Base-by-base conservation (phyloP, 2,888 invertebrate genomes). In the Thymelicus lineola region DNA sequence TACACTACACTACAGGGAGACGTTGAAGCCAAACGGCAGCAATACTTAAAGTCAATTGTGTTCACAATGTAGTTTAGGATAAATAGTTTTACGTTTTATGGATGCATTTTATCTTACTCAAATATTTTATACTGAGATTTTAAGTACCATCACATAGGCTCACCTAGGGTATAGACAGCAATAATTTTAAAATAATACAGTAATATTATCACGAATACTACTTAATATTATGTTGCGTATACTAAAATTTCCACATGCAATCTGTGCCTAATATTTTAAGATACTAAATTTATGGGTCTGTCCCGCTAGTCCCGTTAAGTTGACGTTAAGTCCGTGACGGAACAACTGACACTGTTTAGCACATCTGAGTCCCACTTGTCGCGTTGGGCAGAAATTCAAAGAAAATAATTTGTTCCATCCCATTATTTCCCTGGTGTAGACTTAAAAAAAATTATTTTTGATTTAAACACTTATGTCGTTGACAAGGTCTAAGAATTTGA, bases 21-120 rank as follows among this genome's bases (percentile, higher is more conserved):
- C 55, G 20, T 53, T 35, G 2, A 55, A 20, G 53, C 17, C 17
- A 55, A 50, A 45, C n/a, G 42, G 55, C 42, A 45, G 64, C 64
- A 64, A 64, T 63, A 63, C 15, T 53, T 45, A 42, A 38, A 48
- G 45, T 58, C 48, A 36, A 62, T 60, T 68, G 61, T 68, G 68
- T 68, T 68, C 61, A 58, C 48, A 69, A 59, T 64, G 64, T 70
- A 17, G 63, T 59, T 50, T 58, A 69, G 28, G 55, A 36, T 62
- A 62, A 14, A 6, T 45, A 36, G 36, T 9, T 35, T 36, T 38
- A 38, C n/a, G n/a, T 42, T 12, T 45, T 63, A 48, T 64, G 36
- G 12, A 45, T 48, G 62, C 48, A 66, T 59, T 57, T 70, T 71
- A 45, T 59, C 64, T 17, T 64, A 64, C 60, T 67, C 62, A 15